A percentile compares a stretch with the other conserved stretches of the same genome.
phyloP scores from a whole-genome alignment of 2,888 invertebrate species.

The Melipona bicolor region DNA sequence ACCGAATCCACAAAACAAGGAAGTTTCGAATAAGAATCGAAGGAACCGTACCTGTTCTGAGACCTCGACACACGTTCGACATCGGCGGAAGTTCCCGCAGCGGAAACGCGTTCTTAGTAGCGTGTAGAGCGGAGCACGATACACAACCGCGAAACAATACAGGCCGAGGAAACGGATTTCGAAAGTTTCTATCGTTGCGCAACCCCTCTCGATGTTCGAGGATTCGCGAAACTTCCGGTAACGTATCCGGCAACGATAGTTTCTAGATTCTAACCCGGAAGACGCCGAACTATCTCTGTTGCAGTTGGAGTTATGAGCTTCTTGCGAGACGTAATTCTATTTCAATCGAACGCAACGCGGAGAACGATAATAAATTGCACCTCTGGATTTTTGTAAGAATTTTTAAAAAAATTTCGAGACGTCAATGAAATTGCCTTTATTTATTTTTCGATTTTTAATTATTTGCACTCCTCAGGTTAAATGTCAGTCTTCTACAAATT shows the following conservation, averaged over 20 bases:
- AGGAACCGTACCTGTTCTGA: background rate
- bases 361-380: background rate
- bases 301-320: background rate
- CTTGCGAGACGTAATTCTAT: background rate
- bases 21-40: background rate
- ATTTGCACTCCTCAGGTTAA: background rate
- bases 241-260: conserved; percentile 19
- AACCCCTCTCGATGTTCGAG: conserved; percentile 8
- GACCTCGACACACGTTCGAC: background rate
- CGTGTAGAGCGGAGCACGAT: background rate
- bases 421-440: background rate
- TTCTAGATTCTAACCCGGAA: background rate
- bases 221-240: conserved; percentile 7
- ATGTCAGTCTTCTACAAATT: background rate
- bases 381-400: background rate
- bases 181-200: conserved; percentile 29
- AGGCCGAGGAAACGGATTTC: background rate
- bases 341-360: background rate
- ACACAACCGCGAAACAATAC: conserved; percentile 9
- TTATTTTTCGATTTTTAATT: background rate
- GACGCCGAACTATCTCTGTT: background rate
- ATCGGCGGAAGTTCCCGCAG: background rate
- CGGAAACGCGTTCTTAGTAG: background rate
- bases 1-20: background rate
- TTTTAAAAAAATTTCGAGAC: too few relatives aligned